Conservation (phyloP, 2,888 invertebrate species). For the Rotaria socialis region DNA sequence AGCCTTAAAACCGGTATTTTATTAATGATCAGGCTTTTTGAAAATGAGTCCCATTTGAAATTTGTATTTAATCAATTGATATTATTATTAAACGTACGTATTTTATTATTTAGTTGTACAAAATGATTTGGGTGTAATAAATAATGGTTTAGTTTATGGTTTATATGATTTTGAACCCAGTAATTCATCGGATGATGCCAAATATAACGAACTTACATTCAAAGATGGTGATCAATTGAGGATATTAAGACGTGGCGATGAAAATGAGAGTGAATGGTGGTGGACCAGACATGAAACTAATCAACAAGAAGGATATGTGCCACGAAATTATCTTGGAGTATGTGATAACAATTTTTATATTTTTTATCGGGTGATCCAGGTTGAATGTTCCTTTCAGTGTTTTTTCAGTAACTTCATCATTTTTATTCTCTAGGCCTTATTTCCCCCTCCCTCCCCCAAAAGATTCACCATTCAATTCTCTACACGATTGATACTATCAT, state of each 20-base stretch:
- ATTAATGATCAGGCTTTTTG: no score
- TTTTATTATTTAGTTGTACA: constrained; percentile 34
- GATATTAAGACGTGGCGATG: constrained; percentile 36
- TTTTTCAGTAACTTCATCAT: no score
- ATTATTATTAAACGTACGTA: no score
- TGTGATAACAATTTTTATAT: neutral
- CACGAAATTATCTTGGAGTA: constrained; percentile 45
- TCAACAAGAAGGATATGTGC: constrained; percentile 39
- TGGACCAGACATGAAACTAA: constrained; percentile 34
- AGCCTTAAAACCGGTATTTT: no score
- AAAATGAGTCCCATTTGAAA: no score
- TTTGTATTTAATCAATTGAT: no score
- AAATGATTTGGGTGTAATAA: constrained; percentile 37
- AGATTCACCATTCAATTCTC: no score
- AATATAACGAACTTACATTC: constrained; percentile 32
- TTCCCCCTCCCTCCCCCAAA: no score
- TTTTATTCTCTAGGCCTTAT: no score
- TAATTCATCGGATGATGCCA: neutral
- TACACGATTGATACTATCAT: no score
- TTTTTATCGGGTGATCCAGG: no score
- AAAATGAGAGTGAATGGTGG: constrained; percentile 44
- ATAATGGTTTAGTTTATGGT: constrained; percentile 38
- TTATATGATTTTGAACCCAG: constrained; percentile 38
- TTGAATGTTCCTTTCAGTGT: no score
- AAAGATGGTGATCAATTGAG: constrained; percentile 38